Conservation (phyloP, 2,113 vertebrate species). For the Sprattus sprattus region DNA sequence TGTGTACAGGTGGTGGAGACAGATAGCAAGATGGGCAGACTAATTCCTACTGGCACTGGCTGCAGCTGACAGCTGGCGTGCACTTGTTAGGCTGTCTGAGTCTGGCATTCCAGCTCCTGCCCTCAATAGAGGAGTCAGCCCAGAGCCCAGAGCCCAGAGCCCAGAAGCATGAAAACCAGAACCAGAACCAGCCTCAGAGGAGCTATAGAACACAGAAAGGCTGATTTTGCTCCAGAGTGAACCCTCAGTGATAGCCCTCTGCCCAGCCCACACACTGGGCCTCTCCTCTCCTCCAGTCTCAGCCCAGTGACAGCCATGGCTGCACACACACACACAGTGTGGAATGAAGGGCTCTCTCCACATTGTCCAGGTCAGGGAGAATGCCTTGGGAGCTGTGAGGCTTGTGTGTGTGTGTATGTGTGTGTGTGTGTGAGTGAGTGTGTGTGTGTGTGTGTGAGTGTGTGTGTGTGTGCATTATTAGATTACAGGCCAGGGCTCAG, state of each 20-base stretch:
- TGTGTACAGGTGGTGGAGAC: background rate
- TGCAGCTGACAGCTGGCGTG: conserved; percentile 19
- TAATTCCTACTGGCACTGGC: conserved; percentile 23
- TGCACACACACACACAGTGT: background rate
- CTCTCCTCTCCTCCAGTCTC: background rate
- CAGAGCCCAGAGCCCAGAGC: background rate
- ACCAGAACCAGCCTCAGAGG: background rate
- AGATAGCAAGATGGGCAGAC: conserved; percentile 19
- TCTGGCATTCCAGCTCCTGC: background rate
- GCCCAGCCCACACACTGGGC: background rate
- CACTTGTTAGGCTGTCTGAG: background rate
- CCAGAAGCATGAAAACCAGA: background rate
- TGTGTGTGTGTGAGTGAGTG: background rate
- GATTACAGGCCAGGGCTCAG: conserved; percentile 54
- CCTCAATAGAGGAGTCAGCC: background rate
- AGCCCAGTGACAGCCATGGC: background rate
- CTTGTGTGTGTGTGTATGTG: background rate
- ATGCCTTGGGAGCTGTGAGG: background rate
- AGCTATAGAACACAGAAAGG: background rate
- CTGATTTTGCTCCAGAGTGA: background rate
- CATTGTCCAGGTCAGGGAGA: background rate
- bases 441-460: conserved; percentile 33
- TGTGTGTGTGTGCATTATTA: conserved; percentile 54
- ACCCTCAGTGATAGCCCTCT: background rate
- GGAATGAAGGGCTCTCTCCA: background rate